Conservation (phyloP, 2,113 vertebrate genomes). For the Rhodinocichla rosea region DNA sequence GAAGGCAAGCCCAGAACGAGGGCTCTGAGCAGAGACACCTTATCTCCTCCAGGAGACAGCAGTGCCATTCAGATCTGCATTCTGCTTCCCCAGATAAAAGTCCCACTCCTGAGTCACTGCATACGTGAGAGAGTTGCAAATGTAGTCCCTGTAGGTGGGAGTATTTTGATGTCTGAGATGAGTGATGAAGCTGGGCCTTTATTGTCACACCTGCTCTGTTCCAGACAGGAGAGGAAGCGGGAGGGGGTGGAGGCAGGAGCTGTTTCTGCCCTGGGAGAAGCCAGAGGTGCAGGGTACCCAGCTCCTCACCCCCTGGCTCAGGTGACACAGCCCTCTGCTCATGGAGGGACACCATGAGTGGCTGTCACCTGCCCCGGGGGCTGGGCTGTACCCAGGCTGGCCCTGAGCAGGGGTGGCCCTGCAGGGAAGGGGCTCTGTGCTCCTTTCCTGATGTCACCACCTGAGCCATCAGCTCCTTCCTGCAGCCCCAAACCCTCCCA, state of each 20-base stretch:
- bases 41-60: conserved; percentile 44
- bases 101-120: neutral
- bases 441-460: neutral
- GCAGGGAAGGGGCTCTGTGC: neutral
- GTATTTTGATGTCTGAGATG: neutral
- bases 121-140: neutral
- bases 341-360: neutral
- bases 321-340: neutral
- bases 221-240: neutral
- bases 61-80: neutral
- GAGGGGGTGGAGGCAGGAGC: neutral
- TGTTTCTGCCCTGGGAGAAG: neutral
- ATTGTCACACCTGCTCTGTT: neutral
- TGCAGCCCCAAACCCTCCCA: neutral
- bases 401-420: neutral
- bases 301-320: neutral
- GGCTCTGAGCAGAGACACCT: neutral
- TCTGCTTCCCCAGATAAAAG: neutral
- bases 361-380: neutral
- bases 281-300: neutral
- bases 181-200: neutral
- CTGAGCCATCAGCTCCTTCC: neutral
- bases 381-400: neutral
- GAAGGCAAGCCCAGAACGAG: neutral
- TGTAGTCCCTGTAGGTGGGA: neutral